phyloP scores from a whole-genome alignment of 30 jellyfish, hydroid and myxozoan genomes.

The Aurelia sp. region DNA sequence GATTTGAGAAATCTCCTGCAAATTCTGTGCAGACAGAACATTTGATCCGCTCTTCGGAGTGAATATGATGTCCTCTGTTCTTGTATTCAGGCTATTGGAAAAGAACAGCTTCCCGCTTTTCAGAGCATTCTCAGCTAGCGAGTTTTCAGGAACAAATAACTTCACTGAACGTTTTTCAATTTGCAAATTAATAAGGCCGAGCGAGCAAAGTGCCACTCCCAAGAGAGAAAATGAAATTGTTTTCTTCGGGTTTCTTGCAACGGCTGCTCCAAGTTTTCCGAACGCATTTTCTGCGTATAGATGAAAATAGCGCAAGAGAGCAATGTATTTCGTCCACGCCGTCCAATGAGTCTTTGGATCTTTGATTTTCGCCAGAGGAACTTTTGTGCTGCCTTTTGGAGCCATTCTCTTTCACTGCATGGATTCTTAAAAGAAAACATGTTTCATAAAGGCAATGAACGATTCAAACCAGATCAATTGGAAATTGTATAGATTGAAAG shows the following conservation, averaged over 20 bases:
- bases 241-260: conserved; percentile 34
- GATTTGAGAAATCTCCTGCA: conserved; percentile 14
- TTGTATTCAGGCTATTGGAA: conserved; percentile 14
- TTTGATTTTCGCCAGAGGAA: too few relatives aligned
- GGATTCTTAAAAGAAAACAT: too few relatives aligned
- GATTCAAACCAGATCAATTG: too few relatives aligned
- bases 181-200: conserved; percentile 20
- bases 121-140: conserved; percentile 38
- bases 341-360: too few relatives aligned
- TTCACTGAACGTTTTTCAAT: conserved; percentile 10
- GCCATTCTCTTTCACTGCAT: too few relatives aligned
- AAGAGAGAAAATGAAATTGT: conserved; percentile 3
- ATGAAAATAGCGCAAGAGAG: too few relatives aligned
- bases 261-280: conserved; percentile 16
- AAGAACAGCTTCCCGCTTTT: conserved; percentile 43
- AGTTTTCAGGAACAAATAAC: conserved; percentile 58
- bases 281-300: conserved; percentile 13
- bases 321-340: too few relatives aligned
- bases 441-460: too few relatives aligned
- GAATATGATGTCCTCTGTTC: conserved; percentile 43
- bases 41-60: conserved; percentile 29
- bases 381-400: too few relatives aligned
- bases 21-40: neutral
- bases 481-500: too few relatives aligned
- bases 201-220: conserved; percentile 16